Evolutionary conservation across 1,140 invertebrate species (phyloP).

Genomic region (Sweltsa coloradensis): DNA sequence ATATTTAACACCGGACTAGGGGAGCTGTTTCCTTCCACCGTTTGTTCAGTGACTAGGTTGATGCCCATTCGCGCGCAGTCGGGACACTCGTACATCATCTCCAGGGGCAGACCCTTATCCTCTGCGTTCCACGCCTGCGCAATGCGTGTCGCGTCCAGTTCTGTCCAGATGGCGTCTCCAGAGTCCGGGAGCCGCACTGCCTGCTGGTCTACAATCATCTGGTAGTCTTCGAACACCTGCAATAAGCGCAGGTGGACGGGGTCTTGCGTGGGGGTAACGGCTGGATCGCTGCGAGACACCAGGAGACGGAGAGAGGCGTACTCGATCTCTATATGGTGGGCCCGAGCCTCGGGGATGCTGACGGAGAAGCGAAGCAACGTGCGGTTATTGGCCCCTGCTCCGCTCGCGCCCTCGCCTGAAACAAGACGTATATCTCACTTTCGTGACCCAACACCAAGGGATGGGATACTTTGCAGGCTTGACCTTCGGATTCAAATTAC

Average conservation of each 20-base stretch:
- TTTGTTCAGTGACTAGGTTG: constrained; percentile 15
- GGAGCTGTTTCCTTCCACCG: constrained; percentile 26
- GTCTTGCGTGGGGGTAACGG: background rate
- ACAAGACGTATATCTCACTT: no score
- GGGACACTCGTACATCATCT: constrained; percentile 36
- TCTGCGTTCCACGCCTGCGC: constrained; percentile 36
- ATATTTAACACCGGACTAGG: constrained; percentile 32
- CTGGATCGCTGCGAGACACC: constrained; percentile 8
- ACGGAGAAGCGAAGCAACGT: constrained; percentile 21
- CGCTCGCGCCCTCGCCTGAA: no score
- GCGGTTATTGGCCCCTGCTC: no score
- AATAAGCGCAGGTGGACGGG: constrained; percentile 1
- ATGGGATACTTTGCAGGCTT: no score
- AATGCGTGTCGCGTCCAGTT: constrained; percentile 38
- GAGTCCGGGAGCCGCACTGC: constrained; percentile 4
- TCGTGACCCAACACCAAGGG: no score
- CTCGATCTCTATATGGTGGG: constrained; percentile 18
- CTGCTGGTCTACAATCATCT: constrained; percentile 5
- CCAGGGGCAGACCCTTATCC: constrained; percentile 29
- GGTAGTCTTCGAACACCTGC: constrained; percentile 16
- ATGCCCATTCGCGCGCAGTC: constrained; percentile 20
- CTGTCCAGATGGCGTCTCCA: constrained; percentile 32
- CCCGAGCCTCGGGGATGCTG: constrained; percentile 16
- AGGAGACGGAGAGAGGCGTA: constrained; percentile 23
- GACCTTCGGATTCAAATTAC: no score